Conservation (phyloP, 64 coral and sea anemone species). For the Astreopora myriophthalma region DNA sequence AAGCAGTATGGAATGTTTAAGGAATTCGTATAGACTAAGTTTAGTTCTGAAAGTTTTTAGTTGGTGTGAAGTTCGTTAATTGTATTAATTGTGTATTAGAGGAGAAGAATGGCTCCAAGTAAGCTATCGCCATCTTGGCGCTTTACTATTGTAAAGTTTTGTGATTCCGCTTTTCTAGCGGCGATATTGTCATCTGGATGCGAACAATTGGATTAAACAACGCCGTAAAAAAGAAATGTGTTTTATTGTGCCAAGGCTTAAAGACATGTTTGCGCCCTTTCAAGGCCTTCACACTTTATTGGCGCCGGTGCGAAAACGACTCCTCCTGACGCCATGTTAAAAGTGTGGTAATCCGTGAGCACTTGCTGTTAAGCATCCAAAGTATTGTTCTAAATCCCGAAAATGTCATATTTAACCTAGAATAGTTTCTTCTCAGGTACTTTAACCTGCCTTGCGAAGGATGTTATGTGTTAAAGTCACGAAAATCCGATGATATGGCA, state of each 20-base stretch:
- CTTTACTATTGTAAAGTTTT: neutral
- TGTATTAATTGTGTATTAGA: constrained; percentile 15
- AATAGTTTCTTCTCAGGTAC: constrained; percentile 38
- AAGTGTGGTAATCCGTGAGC: constrained; percentile 84
- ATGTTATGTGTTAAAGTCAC: neutral
- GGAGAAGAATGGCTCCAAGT: neutral
- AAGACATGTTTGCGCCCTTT: constrained; percentile 14
- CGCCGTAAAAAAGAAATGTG: neutral
- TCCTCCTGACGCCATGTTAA: constrained; percentile 75
- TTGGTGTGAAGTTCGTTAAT: neutral
- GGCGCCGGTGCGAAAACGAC: constrained; percentile 76
- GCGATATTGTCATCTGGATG: neutral
- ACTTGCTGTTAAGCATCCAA: neutral
- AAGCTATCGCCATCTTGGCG: constrained; percentile 3
- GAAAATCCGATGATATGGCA: neutral
- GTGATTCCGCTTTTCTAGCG: neutral
- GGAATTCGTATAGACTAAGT: neutral
- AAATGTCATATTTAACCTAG: constrained; percentile 65
- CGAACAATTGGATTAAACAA: neutral
- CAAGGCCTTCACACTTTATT: constrained; percentile 76
- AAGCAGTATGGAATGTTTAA: neutral
- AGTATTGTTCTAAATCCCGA: constrained; percentile 31
- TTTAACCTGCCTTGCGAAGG: neutral
- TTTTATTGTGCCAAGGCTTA: constrained; percentile 46
- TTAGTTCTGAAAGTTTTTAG: neutral